Conservation (phyloP, 2,113 vertebrate species). For the Pangasianodon gigas region DNA sequence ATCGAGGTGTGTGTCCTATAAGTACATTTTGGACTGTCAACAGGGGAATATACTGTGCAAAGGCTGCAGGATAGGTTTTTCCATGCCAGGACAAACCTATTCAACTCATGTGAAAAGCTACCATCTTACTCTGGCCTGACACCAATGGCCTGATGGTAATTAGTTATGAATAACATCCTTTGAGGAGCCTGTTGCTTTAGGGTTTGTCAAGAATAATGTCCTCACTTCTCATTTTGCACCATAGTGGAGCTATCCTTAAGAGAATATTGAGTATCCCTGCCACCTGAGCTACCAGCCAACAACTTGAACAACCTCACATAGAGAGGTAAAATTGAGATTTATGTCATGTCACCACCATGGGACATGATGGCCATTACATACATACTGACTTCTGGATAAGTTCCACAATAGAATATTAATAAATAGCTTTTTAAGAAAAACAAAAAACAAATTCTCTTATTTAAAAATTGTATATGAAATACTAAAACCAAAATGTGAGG, state of each 20-base stretch:
- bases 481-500: not conserved
- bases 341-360: not conserved
- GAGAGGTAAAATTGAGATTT: not conserved
- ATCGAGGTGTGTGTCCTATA: slow-evolving; percentile 75
- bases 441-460: not conserved
- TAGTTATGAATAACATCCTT: slow-evolving; percentile 86
- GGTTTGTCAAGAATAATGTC: slow-evolving; percentile 50
- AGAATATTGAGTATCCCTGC: slow-evolving; percentile 32
- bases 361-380: not conserved
- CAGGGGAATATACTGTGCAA: slow-evolving; percentile 77
- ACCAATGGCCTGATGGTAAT: slow-evolving; percentile 80
- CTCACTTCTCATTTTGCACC: slow-evolving; percentile 30
- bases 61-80: slow-evolving; percentile 69
- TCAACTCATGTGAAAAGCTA: slow-evolving; percentile 74
- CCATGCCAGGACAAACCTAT: slow-evolving; percentile 80
- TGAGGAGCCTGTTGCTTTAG: slow-evolving; percentile 65
- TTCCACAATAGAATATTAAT: not conserved
- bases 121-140: slow-evolving; percentile 67
- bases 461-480: not conserved
- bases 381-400: not conserved
- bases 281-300: slow-evolving; percentile 1
- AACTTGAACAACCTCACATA: not conserved
- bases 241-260: slow-evolving; percentile 10
- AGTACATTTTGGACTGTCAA: slow-evolving; percentile 80
- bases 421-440: not conserved